Base-by-base conservation (phyloP, 2,797 vertebrate genomes). In the Paramormyrops hopkinsi region DNA sequence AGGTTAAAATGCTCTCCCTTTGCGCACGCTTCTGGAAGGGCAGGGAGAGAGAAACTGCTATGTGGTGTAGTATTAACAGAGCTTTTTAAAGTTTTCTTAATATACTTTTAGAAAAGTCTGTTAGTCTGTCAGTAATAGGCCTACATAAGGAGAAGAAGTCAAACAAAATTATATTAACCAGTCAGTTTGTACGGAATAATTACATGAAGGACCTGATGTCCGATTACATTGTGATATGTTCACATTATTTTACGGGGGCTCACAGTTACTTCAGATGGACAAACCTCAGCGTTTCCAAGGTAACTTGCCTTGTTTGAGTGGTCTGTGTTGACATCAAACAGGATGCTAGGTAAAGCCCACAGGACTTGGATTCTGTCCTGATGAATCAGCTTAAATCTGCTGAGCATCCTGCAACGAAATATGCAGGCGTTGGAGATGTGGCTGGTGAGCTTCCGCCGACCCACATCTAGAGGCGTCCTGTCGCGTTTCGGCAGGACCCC, bases 401-500 rank as follows among this genome's bases (percentile, higher is more conserved):
- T n/a, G 17, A 79, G 73, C 73, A 44, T 17, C 6, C 17, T 7
- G 6, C 37, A 44, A 44, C 5, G 17, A 9, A 79, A 79, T 41
- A 79, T 8, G 73, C 73, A 44, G 37, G 73, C 17, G 29, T 29
- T 11, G 73, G 73, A 8, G 73, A n/a, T 79, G 17, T 1, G 14
- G 5, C 37, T 2, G 73, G 25, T 5, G 14, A 44, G 17, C 2
- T 44, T 44, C 29, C 17, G 69, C 6, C 37, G 5, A 25, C 12
- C 14, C 6, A 0, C 73, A 44, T 79, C 73, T 79, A 41, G 37
- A 79, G 14, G 4, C 5, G 17, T 1, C 37, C 37, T 8, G 73
- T 79, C 2, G 14, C 29, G 9, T 79, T 79, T n/a, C 2, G 73
- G 0, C 98, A 99, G 87, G 94, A 93, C 69, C 97, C 97, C 0